Evolutionary conservation across 2,797 vertebrate species (phyloP), one percentile per base, ranked within the genome.

Genomic region (Myiothlypis chrysogaster): DNA sequence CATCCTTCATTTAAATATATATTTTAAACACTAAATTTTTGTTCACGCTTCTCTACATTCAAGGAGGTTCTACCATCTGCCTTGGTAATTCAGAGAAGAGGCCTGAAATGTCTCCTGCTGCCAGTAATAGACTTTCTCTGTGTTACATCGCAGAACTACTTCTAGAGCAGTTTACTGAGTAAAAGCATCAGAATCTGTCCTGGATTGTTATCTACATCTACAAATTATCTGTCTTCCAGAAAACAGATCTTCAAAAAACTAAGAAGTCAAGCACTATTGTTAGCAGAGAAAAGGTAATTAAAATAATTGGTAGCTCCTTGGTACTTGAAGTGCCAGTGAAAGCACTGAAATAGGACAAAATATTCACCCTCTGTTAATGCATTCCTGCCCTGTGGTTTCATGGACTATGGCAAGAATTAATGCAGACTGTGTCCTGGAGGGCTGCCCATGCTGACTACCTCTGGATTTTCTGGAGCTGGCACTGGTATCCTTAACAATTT

Each of bases 241-340:
- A 87, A 79, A 79, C 83, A n/a, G 3, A 46, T 59, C 50, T 75
- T 87, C 5, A 83, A 52, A 94, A 72, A 30, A 15, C 61, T 49
- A 80, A 39, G 66, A 71, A 90, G 28, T 81, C 53, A 89, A 81
- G 35, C 28, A 41, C 16, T 81, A 50, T n/a, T 78, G 35, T 81
- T 93, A 91, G 50, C 10, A 71, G 39, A 93, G 24, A 71, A 14
- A 61, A 78, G 30, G 50, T 68, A 91, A 91, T 81, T 68, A 87
- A 87, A 91, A 91, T 86, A 90, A 88, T 83, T 83, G 50, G 50
- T 86, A 81, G 32, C 37, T 94, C 50, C 59, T 68, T 68, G 28
- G 27, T 92, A 13, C 23, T 68, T n/a, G 28, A 86, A 88, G 52
- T 70, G 37, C 18, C 77, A 72, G 4, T 61, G 91, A 81, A 93